Base-by-base conservation (phyloP, 2,797 vertebrate genomes). In the Scolopax rusticola region DNA sequence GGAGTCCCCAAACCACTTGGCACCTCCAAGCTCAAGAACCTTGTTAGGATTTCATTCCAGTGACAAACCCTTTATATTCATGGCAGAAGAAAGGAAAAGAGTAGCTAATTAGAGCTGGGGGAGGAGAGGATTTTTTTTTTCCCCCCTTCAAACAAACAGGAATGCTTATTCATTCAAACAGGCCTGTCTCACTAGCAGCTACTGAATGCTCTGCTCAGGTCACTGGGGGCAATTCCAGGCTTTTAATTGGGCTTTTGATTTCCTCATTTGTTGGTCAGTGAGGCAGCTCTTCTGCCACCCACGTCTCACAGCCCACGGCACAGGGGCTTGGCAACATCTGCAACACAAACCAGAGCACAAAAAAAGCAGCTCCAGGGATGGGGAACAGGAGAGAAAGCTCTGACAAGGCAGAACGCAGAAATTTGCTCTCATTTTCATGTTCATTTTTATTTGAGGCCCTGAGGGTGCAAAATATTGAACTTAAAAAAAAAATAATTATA, bases 161-260 rank as follows among this genome's bases (percentile, higher is more conserved):
- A 93, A 80, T 70, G 61, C 47, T 85, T 82, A 77, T 94, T 91
- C 83, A 90, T 94, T 95, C 87, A 68, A 93, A 59, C 48, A 87
- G 85, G 64, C 75, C 75, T 28, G 53, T 56, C 60, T 89, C 76
- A 53, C 73, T 59, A 28, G 69, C 69, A 95, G 71, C 77, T 70
- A 90, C 77, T 81, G 40, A 91, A 85, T 11, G 23, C 38, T 50
- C 56, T 54, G 56, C 78, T 83, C 36, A 27, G 96, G 93, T 93
- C 94, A 95, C 90, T 16, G 60, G 53, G 88, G 88, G 93, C 85
- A 96, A 71, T 41, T 84, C 33, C 90, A 82, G 30, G 53, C 74
- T 94, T 73, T 90, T 89, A 94, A 96, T 28, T 92, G 79, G 79
- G 47, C 91, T 95, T 76, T 89, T 93, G 87, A 94, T 89, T 87